Conservation (phyloP, 2,797 vertebrate genomes). For the Anas flavirostris region DNA sequence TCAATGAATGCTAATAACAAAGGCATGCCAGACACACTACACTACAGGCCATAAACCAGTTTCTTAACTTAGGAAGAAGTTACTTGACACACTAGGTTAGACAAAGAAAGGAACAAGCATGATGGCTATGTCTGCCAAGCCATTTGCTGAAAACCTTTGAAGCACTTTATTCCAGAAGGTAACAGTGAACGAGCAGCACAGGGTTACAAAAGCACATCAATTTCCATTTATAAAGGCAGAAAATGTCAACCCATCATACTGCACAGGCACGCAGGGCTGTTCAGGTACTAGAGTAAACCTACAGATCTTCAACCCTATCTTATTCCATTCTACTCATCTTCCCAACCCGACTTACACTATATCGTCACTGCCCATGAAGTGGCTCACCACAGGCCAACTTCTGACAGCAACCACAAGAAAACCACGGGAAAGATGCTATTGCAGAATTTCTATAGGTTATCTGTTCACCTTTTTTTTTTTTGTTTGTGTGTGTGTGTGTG, state of each 20-base stretch:
- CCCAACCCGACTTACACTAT: background rate
- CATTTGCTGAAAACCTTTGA: background rate
- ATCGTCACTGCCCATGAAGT: background rate
- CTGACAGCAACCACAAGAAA: background rate
- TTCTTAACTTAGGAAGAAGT: background rate
- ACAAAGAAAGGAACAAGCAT: background rate
- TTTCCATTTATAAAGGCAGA: background rate
- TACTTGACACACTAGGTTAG: background rate
- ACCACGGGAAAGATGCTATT: background rate
- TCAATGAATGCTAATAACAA: background rate
- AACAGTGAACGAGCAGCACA: background rate
- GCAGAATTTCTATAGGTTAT: background rate
- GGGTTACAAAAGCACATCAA: background rate
- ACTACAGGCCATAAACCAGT: background rate
- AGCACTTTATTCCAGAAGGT: background rate
- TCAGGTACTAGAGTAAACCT: background rate
- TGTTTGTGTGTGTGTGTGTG: too few species aligned
- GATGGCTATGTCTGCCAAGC: background rate
- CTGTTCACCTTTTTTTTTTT: background rate
- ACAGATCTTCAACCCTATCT: background rate
- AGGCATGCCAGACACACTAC: background rate
- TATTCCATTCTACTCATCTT: background rate
- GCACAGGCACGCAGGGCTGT: background rate
- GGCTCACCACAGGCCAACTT: background rate
- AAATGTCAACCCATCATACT: background rate